Evolutionary conservation across 2,113 vertebrate species (phyloP).

Genomic region (Phainopepla nitens): DNA sequence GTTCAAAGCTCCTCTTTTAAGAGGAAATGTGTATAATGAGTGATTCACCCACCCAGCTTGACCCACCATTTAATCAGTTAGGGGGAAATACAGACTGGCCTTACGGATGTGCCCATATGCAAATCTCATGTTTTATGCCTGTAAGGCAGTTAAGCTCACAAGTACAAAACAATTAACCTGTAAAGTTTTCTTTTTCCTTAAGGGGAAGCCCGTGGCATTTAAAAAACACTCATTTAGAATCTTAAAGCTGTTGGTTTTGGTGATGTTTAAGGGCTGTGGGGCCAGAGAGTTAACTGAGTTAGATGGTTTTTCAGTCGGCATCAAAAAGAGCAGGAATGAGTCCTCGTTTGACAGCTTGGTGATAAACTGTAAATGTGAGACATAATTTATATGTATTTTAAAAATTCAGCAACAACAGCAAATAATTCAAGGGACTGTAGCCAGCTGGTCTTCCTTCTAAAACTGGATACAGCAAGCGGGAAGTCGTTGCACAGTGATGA

Average conservation of each 20-base stretch:
- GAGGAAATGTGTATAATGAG: neutral
- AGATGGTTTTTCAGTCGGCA: neutral
- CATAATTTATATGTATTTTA: slow-evolving; percentile 55
- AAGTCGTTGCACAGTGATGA: neutral
- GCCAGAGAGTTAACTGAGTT: neutral
- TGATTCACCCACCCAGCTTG: neutral
- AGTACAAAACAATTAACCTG: neutral
- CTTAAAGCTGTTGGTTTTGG: neutral
- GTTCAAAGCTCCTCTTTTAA: neutral
- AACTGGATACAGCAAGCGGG: neutral
- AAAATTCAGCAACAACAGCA: slow-evolving; percentile 49
- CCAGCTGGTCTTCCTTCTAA: slow-evolving; percentile 34
- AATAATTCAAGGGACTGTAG: slow-evolving; percentile 12
- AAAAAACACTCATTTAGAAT: neutral
- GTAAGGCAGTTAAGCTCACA: neutral
- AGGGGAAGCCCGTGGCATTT: neutral
- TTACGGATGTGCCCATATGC: neutral
- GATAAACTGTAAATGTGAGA: slow-evolving; percentile 50
- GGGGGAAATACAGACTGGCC: neutral
- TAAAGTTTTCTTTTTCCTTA: neutral
- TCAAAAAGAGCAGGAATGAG: slow-evolving; percentile 60
- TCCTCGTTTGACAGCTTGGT: slow-evolving; percentile 42
- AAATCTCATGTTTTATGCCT: neutral
- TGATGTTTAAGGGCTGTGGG: neutral
- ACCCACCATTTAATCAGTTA: neutral